Percentiles rank a stretch among this genome's conserved stretches.
Evolutionary conservation across 1,140 invertebrate genomes (phyloP).

Genomic region (Achroia grisella): DNA sequence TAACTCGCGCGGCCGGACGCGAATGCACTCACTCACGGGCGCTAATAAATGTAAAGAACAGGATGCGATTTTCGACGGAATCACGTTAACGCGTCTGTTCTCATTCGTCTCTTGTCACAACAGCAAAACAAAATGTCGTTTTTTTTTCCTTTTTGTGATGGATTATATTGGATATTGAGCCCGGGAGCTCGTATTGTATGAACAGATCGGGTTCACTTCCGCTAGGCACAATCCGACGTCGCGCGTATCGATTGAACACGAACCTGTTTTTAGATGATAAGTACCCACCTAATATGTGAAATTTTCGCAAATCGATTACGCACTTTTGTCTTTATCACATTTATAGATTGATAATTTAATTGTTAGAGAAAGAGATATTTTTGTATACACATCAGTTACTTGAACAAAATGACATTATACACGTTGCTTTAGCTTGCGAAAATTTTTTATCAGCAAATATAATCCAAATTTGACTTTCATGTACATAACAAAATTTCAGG

Average conservation of each 20-base stretch:
- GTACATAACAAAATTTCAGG: too few species aligned
- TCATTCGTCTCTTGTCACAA: slow-evolving; percentile 54
- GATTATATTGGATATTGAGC: slow-evolving; percentile 58
- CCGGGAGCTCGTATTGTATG: slow-evolving; percentile 2
- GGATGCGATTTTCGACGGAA: slow-evolving; percentile 63
- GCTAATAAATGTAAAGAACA: slow-evolving; percentile 61
- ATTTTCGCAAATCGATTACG: too few species aligned
- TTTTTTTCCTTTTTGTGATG: slow-evolving; percentile 29
- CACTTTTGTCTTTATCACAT: too few species aligned
- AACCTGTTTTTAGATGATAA: too few species aligned
- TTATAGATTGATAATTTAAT: too few species aligned
- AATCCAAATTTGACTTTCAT: too few species aligned
- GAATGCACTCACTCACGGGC: slow-evolving; percentile 39
- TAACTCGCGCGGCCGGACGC: slow-evolving; percentile 45
- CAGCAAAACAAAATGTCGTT: slow-evolving; percentile 31
- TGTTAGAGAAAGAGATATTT: too few species aligned
- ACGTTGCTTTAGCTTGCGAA: too few species aligned
- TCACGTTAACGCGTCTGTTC: slow-evolving; percentile 53
- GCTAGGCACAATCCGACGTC: slow-evolving; percentile 33
- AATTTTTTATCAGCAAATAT: too few species aligned
- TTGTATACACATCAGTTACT: too few species aligned
- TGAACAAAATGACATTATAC: too few species aligned
- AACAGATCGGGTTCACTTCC: slow-evolving; percentile 38
- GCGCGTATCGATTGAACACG: slow-evolving; percentile 26
- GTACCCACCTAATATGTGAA: too few species aligned